Conservation (phyloP, 2,888 invertebrate genomes). For the Drosophila quasianomalipes region DNA sequence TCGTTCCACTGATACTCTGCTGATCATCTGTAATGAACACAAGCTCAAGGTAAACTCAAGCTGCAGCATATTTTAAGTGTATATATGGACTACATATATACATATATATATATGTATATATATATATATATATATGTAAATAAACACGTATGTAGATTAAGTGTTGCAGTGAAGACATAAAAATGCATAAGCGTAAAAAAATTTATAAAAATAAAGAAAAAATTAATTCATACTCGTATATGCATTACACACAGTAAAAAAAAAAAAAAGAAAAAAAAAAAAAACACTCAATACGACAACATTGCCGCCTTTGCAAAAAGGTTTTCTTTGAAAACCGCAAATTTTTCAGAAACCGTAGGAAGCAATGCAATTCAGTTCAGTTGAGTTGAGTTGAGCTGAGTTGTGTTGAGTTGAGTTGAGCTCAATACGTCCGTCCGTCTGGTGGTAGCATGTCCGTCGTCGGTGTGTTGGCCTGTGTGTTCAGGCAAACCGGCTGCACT, state of each 20-base stretch:
- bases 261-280: slow-evolving; percentile 8
- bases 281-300: slow-evolving; percentile 42
- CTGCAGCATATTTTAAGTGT: slow-evolving; percentile 15
- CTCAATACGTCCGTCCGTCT: slow-evolving; percentile 6
- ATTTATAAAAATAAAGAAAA: slow-evolving; percentile 37
- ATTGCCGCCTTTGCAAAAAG: slow-evolving; percentile 49
- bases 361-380: slow-evolving; percentile 45
- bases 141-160: slow-evolving; percentile 28
- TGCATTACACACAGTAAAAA: slow-evolving; percentile 61
- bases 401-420: slow-evolving; percentile 33
- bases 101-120: slow-evolving; percentile 2
- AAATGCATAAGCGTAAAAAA: slow-evolving; percentile 62
- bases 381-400: slow-evolving; percentile 32
- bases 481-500: slow-evolving; percentile 55
- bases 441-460: slow-evolving; percentile 5
- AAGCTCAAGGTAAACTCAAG: slow-evolving; percentile 14
- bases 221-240: slow-evolving; percentile 59
- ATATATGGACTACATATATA: slow-evolving; percentile 4
- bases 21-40: slow-evolving; percentile 1
- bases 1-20: background rate
- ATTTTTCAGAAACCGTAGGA: slow-evolving; percentile 72
- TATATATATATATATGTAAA: slow-evolving; percentile 3
- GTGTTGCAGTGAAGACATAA: slow-evolving; percentile 69
- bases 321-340: slow-evolving; percentile 77
- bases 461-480: background rate